Base-by-base conservation (phyloP, 2,888 invertebrate species). In the Antitype chi region DNA sequence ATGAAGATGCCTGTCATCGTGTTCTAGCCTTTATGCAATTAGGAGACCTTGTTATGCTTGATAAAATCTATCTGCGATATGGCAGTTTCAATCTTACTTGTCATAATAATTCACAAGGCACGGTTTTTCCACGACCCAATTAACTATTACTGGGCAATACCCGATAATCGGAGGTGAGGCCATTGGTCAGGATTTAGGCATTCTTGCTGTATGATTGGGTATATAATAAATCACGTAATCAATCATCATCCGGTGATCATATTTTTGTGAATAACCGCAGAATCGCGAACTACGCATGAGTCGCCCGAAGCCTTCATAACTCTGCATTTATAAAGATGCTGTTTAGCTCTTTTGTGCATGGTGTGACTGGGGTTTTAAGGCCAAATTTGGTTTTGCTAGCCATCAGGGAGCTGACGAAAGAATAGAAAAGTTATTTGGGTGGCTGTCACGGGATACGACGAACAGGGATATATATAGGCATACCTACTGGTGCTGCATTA, bases 111-210 rank as follows among this genome's bases (percentile, higher is more conserved):
- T 53, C 32, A 57, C n/a, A 52, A 49, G n/a, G 15, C 15, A 20
- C 15, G 72, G 72, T 63, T 72, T 77, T 77, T 80, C 77, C 80
- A 43, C 72, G 72, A 63, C 63, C 77, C 17, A 77, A 72, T 80
- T 71, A 64, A 9, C 47, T 62, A 70, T 53, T 62, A 72, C 8
- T 43, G 72, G 53, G 62, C 8, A 63, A 71, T 76, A 70, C 38
- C 55, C 49, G 55, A 80, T 72, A 59, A 49, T 55, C 25, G 6
- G 11, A 15, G 28, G 23, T 15, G 55, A 49, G 47, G 11, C 47
- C 47, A 32, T 0, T 11, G 25, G 32, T 32, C 25, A 62, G 52
- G 15, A 28, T 55, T 55, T 20, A 43, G 17, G 4, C n/a, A 57
- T 52, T 49, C 13, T 63, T 17, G 49, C 15, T 38, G 49, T 55